phyloP scores from a whole-genome alignment of 2,888 invertebrate genomes.

The Chloroclysta siterata region DNA sequence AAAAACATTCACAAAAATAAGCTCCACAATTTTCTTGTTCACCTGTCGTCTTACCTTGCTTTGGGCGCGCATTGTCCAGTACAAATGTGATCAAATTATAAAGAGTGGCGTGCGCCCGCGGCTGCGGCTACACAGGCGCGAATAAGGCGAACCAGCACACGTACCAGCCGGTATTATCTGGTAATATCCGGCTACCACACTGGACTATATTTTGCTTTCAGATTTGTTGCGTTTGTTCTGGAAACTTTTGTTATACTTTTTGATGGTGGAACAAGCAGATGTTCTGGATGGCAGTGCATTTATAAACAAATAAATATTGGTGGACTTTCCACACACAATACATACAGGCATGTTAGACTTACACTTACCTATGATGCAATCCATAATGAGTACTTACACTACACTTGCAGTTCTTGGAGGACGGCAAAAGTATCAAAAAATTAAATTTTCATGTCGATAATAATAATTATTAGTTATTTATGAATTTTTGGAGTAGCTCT shows the following conservation, averaged over 20 bases:
- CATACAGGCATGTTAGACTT: no score
- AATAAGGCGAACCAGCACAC: conserved; percentile 67
- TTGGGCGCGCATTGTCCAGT: conserved; percentile 80
- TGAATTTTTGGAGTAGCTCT: no score
- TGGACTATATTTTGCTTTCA: conserved; percentile 33
- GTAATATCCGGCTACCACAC: conserved; percentile 37
- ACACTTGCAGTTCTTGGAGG: no score
- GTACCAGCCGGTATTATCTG: conserved; percentile 44
- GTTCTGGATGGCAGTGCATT: no score
- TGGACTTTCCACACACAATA: no score
- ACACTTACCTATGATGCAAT: no score
- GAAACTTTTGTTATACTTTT: not conserved
- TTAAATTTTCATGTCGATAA: no score
- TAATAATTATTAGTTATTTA: no score
- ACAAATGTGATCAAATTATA: conserved; percentile 85
- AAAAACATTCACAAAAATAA: not conserved
- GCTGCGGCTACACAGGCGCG: conserved; percentile 65
- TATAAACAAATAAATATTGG: no score
- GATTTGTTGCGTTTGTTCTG: conserved; percentile 15
- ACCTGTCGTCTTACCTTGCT: conserved; percentile 71
- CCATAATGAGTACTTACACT: no score
- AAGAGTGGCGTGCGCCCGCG: conserved; percentile 74
- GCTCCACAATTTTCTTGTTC: conserved; percentile 55
- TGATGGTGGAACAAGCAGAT: not conserved
- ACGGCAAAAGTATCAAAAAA: no score